These are phyloP conservation scores for Drosophila greeni DNA, from an alignment of 2,888 invertebrate species.

Conservation along the genomic window DNA sequence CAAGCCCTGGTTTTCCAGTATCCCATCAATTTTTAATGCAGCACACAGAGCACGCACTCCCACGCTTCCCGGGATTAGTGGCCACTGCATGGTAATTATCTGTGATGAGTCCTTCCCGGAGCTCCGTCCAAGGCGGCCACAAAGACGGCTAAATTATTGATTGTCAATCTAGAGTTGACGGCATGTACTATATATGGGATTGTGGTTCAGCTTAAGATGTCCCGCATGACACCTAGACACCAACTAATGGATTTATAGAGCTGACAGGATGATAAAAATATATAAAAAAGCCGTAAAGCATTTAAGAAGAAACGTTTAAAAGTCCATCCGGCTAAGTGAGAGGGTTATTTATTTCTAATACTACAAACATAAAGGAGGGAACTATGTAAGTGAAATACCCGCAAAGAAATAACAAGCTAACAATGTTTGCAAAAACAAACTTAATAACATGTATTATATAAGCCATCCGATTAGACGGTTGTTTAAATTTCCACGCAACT, in stretches of 20 bases:
- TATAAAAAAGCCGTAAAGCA: neutral
- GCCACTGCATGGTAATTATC: conserved; percentile 46
- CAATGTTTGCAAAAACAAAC: neutral
- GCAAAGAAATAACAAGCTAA: neutral
- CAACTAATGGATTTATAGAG: conserved; percentile 14
- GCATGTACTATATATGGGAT: conserved; percentile 11
- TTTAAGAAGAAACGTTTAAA: too few relatives aligned
- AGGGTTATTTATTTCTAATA: too few relatives aligned
- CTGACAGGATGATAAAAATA: neutral
- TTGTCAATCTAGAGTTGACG: conserved; percentile 26
- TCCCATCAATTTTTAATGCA: conserved; percentile 58
- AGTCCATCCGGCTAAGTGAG: neutral
- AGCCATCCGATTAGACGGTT: conserved; percentile 8
- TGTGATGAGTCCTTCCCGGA: conserved; percentile 36
- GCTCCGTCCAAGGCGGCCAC: conserved; percentile 10
- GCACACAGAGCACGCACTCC: conserved; percentile 34
- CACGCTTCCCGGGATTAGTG: conserved; percentile 37
- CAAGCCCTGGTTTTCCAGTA: conserved; percentile 44
- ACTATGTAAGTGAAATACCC: neutral
- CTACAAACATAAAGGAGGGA: neutral
- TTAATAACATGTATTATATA: neutral
- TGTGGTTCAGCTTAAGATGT: conserved; percentile 8
- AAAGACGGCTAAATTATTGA: conserved; percentile 31
- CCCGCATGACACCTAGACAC: conserved; percentile 9
- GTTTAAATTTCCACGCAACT: conserved; percentile 23